Percentiles rank a stretch among this genome's conserved stretches.
Conservation (phyloP, 2,888 invertebrate genomes). For the Phania funesta region DNA sequence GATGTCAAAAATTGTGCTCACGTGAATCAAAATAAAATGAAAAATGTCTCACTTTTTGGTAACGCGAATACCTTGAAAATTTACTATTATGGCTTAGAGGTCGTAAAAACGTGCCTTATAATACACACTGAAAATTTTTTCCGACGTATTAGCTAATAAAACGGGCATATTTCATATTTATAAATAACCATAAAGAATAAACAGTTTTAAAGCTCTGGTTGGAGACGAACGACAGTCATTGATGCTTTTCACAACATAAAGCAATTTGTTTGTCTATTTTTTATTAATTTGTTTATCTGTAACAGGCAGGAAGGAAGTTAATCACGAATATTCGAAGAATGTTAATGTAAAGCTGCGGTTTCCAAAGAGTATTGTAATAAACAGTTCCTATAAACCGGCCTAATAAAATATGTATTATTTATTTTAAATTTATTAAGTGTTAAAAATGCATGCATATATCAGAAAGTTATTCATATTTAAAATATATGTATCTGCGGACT, state of each 20-base stretch:
- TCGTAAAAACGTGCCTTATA: too few relatives aligned
- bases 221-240: constrained; percentile 3
- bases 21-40: too few relatives aligned
- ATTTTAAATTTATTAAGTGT: too few relatives aligned
- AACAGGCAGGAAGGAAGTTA: constrained; percentile 50
- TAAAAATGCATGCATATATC: too few relatives aligned
- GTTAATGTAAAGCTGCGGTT: constrained; percentile 15
- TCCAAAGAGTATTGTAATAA: neutral
- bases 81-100: too few relatives aligned
- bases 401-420: too few relatives aligned
- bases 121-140: neutral
- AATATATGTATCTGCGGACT: too few relatives aligned
- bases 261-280: constrained; percentile 22
- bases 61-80: too few relatives aligned
- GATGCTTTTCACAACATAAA: constrained; percentile 17
- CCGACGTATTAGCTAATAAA: neutral
- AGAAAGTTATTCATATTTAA: too few relatives aligned
- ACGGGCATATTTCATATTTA: neutral
- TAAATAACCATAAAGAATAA: neutral
- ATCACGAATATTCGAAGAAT: constrained; percentile 46
- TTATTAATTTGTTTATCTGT: neutral
- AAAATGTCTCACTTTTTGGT: too few relatives aligned
- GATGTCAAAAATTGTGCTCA: too few relatives aligned
- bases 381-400: too few relatives aligned
- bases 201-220: neutral